Base-by-base conservation (phyloP, 1,140 invertebrate species). In the Brachionus paranguensis region DNA sequence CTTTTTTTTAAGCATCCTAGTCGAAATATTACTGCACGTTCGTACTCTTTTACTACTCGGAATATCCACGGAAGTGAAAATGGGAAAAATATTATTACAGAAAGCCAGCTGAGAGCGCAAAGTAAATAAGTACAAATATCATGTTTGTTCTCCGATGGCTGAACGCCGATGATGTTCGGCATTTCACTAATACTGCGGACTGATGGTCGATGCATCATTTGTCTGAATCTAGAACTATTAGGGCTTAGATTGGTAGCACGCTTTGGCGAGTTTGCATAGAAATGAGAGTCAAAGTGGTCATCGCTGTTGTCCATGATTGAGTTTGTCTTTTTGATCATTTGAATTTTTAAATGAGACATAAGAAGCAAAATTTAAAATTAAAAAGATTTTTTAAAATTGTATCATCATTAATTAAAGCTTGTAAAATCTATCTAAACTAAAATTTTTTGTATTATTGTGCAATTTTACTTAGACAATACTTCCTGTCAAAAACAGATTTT, bases 21-120 rank as follows among this genome's bases (percentile, higher is more conserved):
- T 29, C 78, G 50, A 81, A 81, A 81, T 6, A 81, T 84, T 5
- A 84, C 81, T 17, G 81, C 78, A 43, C 81, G 43, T 45, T 84
- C 81, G 45, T 84, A 84, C 41, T 84, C 81, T 41, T 74, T 37
- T 1, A 84, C 81, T 12, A 81, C 43, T 64, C 53, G n/a, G 24
- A 81, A 81, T 29, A 81, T 81, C 27, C 55, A 81, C 5, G 53
- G 29, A 41, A 81, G 43, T 6, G 78, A 81, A 64, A 81, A 81
- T 12, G 78, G 78, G 37, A 81, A 81, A 37, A 81, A 81, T 3
- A 81, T 41, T 10, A 81, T 27, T 10, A 81, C n/a, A 45, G 41
- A 27, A 20, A 81, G 1, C 78, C 78, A 81, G 20, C 33, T 64
- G 3, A 81, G 50, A 12, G 20, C 78, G 11, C 64, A 81, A 10